These are phyloP conservation scores for Eupithecia dodoneata DNA, from an alignment of 2,888 invertebrate species.

Conservation along the genomic window DNA sequence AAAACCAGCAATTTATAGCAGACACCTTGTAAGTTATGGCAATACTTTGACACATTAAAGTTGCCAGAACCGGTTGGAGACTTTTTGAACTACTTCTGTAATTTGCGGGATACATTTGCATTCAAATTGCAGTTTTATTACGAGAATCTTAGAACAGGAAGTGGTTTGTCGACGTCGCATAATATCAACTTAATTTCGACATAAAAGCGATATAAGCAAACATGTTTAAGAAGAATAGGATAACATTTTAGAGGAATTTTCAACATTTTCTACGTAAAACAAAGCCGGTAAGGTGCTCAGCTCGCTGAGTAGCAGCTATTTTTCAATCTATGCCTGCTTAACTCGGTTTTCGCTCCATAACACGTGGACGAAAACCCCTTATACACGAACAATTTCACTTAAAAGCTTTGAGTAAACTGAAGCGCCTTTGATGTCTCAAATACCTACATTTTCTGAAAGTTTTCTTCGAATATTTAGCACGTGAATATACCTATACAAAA, in stretches of 20 bases:
- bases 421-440: slow-evolving; percentile 32
- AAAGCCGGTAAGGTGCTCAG: slow-evolving; percentile 20
- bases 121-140: slow-evolving; percentile 16
- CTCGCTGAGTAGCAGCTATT: background rate
- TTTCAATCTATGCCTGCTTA: slow-evolving; percentile 27
- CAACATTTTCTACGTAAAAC: slow-evolving; percentile 19
- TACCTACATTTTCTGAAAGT: slow-evolving; percentile 12
- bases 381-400: slow-evolving; percentile 50
- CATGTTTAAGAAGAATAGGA: background rate
- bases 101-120: slow-evolving; percentile 27
- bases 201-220: background rate
- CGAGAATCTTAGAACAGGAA: slow-evolving; percentile 18
- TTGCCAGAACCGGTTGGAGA: slow-evolving; percentile 25
- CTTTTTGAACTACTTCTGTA: slow-evolving; percentile 20
- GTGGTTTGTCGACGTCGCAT: slow-evolving; percentile 6
- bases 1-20: slow-evolving; percentile 38
- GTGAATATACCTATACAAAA: background rate
- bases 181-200: background rate
- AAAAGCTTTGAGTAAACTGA: slow-evolving; percentile 35
- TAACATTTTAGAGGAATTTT: background rate
- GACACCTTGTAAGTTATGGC: slow-evolving; percentile 38
- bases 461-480: background rate
- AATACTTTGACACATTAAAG: slow-evolving; percentile 32
- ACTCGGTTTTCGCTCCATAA: slow-evolving; percentile 38
- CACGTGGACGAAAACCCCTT: slow-evolving; percentile 48